Base-by-base conservation (phyloP, 1,140 invertebrate genomes). In the Argopecten irradians region DNA sequence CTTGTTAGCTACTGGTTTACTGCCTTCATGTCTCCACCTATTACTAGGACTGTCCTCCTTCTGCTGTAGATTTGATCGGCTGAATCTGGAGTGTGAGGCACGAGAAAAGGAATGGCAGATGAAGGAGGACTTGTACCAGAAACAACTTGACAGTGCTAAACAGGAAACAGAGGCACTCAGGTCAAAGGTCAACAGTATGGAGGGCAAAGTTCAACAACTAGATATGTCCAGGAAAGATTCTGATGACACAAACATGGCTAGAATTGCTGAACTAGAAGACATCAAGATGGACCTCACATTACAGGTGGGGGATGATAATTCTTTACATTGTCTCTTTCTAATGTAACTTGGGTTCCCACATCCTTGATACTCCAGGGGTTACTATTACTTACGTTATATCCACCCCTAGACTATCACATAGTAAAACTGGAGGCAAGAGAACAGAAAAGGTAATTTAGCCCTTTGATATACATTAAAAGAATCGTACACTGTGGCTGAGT, bases 31-130 rank as follows among this genome's bases (percentile, higher is more conserved):
- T n/a, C n/a, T n/a, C n/a, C n/a, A n/a, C n/a, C n/a, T n/a, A n/a
- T n/a, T n/a, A n/a, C n/a, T n/a, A n/a, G n/a, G n/a, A n/a, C n/a
- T n/a, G n/a, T n/a, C n/a, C n/a, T 34, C 0, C 86, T 86, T 86
- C 28, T 83, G 55, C 46, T 85, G 83, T 55, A 90, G 90, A 34
- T 87, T 88, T 89, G 91, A 91, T 55, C 89, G 88, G 71, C 83
- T 93, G 86, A 85, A 83, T 39, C n/a, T 91, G n/a, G 91, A 92
- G 43, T 88, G 85, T 84, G 90, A 90, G 19, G 91, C 93, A 89
- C 96, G 96, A 90, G 93, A 94, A 46, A 91, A 94, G 91, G 92
- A 96, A 95, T 92, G 87, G 95, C 96, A 88, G 94, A 95, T 88
- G 95, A 96, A 90, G 90, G 96, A 91, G 93, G 90, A 87, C 34